Evolutionary conservation across 1,140 invertebrate species (phyloP), one percentile per base, ranked within the genome.

Genomic region (Drosophila virilis): DNA sequence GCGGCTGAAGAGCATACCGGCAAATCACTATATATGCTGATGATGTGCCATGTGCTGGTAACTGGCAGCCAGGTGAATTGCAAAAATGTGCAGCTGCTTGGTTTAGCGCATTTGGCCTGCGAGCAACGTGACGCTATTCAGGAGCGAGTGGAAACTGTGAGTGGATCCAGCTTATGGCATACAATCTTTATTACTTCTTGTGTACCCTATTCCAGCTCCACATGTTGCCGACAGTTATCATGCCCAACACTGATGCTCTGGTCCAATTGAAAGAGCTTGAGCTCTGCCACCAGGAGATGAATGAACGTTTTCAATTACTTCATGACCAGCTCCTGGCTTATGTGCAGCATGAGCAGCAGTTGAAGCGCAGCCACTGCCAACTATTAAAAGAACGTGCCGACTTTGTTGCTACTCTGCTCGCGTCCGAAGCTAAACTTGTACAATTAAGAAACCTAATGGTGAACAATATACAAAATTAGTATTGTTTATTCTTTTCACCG

Each of bases 331-430:
- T 80, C 7, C 9, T 71, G 43, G 48, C 64, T 54, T 79, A 70
- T 59, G 33, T 59, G 32, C 62, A 50, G n/a, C 65, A 75, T 38
- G 64, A 67, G 40, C 77, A 80, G 50, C 64, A 79, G 9, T 28
- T 80, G n/a, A 57, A 70, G 15, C 15, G 28, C 7, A 68, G 42
- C 5, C 59, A 77, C 1, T 37, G 69, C 10, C 10, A 33, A 6
- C 40, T 75, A 1, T 50, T 57, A 17, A 64, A 74, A 12, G 59
- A 79, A 8, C 13, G 68, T 9, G 32, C 52, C 17, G 32, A 75
- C 9, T 79, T 80, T 22, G 32, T 52, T 3, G 46, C 61, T 8
- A 69, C 57, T 38, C 8, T 80, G 17, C 22, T 68, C 33, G 65
- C 59, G 6, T 79, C 71, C 2, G 59, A 80, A 13, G 38, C 55